A percentile compares a stretch with the other conserved stretches of the same genome.
Evolutionary conservation across 2,113 vertebrate species (phyloP).

Genomic region (Raja brachyura): DNA sequence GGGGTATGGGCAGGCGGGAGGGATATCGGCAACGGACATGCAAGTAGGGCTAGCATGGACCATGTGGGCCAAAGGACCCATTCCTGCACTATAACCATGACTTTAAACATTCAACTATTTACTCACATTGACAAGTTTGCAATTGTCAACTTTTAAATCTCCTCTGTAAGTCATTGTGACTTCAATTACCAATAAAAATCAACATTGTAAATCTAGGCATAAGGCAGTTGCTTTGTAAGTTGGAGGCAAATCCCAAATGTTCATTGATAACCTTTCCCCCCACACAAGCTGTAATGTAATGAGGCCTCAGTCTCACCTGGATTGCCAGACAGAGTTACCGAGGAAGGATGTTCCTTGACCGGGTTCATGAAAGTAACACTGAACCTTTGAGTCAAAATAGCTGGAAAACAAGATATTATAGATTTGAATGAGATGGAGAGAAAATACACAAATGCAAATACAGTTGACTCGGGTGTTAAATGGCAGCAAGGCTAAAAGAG

Average conservation of each 20-base stretch:
- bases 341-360: constrained; percentile 43
- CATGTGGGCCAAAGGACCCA: no score
- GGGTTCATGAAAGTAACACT: constrained; percentile 68
- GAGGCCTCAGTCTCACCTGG: constrained; percentile 63
- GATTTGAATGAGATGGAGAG: background rate
- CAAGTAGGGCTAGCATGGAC: no score
- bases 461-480: background rate
- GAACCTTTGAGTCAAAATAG: constrained; percentile 66
- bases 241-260: background rate
- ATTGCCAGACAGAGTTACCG: constrained; percentile 59
- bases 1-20: no score
- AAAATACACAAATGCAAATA: background rate
- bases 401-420: constrained; percentile 53
- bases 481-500: background rate
- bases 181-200: background rate
- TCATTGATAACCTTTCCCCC: background rate
- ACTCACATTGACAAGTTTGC: background rate
- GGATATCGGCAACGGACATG: no score
- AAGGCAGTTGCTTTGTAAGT: background rate
- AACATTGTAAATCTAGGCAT: background rate
- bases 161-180: background rate
- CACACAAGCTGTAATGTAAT: constrained; percentile 18
- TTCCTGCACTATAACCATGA: no score
- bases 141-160: background rate
- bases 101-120: background rate